Percentiles rank a stretch among this genome's conserved stretches.
Evolutionary conservation across 2,888 invertebrate genomes (phyloP).

Genomic region (Eurois occulta): DNA sequence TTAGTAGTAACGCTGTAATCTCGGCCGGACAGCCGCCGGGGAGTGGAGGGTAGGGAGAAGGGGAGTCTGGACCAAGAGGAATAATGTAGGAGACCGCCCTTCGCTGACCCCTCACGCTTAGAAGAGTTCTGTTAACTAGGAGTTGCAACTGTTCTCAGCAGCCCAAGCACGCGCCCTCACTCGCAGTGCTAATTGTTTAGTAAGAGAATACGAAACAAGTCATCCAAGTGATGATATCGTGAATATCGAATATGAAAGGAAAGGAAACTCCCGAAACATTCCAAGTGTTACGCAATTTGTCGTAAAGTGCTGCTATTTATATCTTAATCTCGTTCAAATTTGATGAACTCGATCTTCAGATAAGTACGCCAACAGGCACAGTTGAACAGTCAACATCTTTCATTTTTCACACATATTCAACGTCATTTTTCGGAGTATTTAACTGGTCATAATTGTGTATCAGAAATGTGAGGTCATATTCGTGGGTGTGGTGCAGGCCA

Average conservation of each 20-base stretch:
- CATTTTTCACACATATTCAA: background rate
- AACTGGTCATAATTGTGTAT: too few relatives aligned
- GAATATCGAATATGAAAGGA: background rate
- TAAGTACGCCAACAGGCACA: background rate
- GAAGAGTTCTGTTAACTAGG: slow-evolving; percentile 7
- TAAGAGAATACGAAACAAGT: background rate
- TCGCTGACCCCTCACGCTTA: slow-evolving; percentile 9
- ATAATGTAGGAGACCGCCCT: slow-evolving; percentile 26
- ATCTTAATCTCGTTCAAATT: background rate
- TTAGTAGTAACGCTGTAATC: slow-evolving; percentile 63
- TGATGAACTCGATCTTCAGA: background rate
- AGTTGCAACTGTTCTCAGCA: background rate
- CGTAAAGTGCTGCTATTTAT: slow-evolving; percentile 5
- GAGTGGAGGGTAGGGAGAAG: background rate
- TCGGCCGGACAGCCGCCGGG: slow-evolving; percentile 29
- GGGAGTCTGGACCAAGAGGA: slow-evolving; percentile 11
- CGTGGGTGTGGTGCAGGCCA: background rate
- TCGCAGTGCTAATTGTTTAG: background rate
- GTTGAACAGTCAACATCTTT: background rate
- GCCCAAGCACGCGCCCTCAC: background rate
- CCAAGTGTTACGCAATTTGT: background rate
- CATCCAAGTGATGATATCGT: background rate
- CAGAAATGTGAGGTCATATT: background rate
- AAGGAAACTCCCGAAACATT: background rate
- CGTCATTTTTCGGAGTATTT: background rate